A percentile compares a stretch with the other conserved stretches of the same genome.
phyloP scores from a whole-genome alignment of 2,888 invertebrate genomes.

The Lasioglossum leucozonium region DNA sequence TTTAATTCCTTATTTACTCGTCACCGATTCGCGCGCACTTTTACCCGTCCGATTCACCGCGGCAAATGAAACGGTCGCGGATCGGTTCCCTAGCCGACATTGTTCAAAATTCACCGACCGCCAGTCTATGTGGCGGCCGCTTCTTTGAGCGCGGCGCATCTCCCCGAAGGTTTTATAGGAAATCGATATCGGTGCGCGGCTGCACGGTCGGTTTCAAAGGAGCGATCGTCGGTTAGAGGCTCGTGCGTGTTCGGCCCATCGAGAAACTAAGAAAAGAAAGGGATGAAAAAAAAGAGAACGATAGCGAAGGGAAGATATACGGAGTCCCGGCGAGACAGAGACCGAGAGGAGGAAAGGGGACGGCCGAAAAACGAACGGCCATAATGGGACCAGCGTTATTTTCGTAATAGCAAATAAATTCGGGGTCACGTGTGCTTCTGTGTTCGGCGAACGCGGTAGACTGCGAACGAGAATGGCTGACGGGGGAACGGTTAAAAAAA shows the following conservation, averaged over 20 bases:
- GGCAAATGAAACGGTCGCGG: slow-evolving; percentile 55
- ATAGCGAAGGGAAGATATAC: neutral
- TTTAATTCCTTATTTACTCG: slow-evolving; percentile 35
- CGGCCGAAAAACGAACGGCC: neutral
- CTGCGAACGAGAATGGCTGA: slow-evolving; percentile 15
- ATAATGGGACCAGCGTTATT: slow-evolving; percentile 29
- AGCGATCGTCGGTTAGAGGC: slow-evolving; percentile 49
- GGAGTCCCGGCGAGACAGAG: neutral
- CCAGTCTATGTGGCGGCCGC: slow-evolving; percentile 44
- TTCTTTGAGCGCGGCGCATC: slow-evolving; percentile 55
- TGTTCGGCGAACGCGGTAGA: neutral
- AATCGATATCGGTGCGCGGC: slow-evolving; percentile 54
- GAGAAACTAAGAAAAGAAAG: neutral
- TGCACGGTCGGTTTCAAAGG: slow-evolving; percentile 45
- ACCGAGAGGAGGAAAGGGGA: neutral
- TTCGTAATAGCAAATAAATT: slow-evolving; percentile 53
- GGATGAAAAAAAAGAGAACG: neutral
- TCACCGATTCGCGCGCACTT: slow-evolving; percentile 29
- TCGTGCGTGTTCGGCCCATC: slow-evolving; percentile 42
- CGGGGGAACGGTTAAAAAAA: slow-evolving; percentile 1
- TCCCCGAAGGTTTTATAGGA: slow-evolving; percentile 59
- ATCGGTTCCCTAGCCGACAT: slow-evolving; percentile 53
- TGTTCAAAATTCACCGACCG: slow-evolving; percentile 61
- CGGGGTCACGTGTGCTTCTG: slow-evolving; percentile 46
- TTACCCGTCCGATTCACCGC: slow-evolving; percentile 41